Base-by-base conservation (phyloP, 2,113 vertebrate genomes). In the Promerops cafer region DNA sequence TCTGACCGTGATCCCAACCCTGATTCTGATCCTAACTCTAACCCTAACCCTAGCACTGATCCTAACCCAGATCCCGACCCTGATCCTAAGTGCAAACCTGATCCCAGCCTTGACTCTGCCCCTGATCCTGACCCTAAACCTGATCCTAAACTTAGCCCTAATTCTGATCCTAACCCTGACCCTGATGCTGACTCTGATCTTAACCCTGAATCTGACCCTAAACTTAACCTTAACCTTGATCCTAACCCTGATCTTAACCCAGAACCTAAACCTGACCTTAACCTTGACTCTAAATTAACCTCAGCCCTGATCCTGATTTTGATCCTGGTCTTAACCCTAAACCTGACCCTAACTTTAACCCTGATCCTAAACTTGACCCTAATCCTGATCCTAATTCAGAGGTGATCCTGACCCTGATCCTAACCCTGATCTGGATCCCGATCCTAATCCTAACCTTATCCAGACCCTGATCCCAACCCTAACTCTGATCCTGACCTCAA, bases 81-180 rank as follows among this genome's bases (percentile, higher is more conserved):
- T 16, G 15, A 56, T n/a, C n/a, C n/a, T n/a, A n/a, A n/a, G n/a
- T n/a, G n/a, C n/a, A n/a, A n/a, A n/a, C 12, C 17, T 28, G 6
- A 63, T 7, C 60, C 60, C 5, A 10, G 13, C 23, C 45, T 22
- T 23, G 13, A 47, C 21, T 5, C 45, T 47, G 45, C 10, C 18
- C 26, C 16, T 18, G 3, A n/a, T 0, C 16, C 16, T 1, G 1
- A 30, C 0, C 27, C 31, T 3, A 0, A 33, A 3, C 7, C 15
- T 14, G 4, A 20, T 19, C 31, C 33, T 12, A 2, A n/a, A n/a
- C n/a, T n/a, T n/a, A n/a, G n/a, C n/a, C n/a, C 13, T 4, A 0
- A 53, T 2, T 3, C 16, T 3, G 10, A 15, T 2, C 17, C 7
- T 31, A 9, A 24, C 6, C 28, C 14, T 11, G 4, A 54, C 4